Conservation (phyloP, 2,113 vertebrate genomes). For the Tringa solitaria region DNA sequence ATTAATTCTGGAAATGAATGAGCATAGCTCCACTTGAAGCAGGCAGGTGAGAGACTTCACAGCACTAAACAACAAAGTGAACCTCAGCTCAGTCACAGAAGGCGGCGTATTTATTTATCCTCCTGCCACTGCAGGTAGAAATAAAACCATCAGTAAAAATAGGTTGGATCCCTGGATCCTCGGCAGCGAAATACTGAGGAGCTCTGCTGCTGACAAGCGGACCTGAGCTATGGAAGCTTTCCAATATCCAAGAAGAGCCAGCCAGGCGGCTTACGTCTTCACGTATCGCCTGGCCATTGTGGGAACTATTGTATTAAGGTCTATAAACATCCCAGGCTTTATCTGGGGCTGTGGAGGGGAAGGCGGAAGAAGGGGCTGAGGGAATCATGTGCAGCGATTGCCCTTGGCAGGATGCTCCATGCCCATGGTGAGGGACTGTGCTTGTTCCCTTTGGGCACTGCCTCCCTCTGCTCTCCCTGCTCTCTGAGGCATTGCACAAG, state of each 20-base stretch:
- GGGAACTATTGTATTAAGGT: not conserved
- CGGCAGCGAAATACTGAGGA: not conserved
- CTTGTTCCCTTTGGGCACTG: not conserved
- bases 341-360: not conserved
- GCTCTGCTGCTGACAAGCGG: not conserved
- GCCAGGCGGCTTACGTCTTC: not conserved
- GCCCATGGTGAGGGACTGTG: fast-evolving
- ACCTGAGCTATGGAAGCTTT: not conserved
- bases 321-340: not conserved
- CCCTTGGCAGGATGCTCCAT: not conserved
- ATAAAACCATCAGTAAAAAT: not conserved
- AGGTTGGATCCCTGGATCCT: not conserved
- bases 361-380: not conserved
- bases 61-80: not conserved
- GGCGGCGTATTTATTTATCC: not conserved
- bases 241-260: not conserved
- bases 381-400: fast-evolving
- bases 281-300: not conserved
- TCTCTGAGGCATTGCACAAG: not conserved
- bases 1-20: not conserved
- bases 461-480: not conserved
- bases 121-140: not conserved
- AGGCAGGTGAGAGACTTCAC: not conserved
- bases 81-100: not conserved
- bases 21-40: not conserved